Base-by-base conservation (phyloP, 2,888 invertebrate species). In the Lepeophtheirus nordmannii region DNA sequence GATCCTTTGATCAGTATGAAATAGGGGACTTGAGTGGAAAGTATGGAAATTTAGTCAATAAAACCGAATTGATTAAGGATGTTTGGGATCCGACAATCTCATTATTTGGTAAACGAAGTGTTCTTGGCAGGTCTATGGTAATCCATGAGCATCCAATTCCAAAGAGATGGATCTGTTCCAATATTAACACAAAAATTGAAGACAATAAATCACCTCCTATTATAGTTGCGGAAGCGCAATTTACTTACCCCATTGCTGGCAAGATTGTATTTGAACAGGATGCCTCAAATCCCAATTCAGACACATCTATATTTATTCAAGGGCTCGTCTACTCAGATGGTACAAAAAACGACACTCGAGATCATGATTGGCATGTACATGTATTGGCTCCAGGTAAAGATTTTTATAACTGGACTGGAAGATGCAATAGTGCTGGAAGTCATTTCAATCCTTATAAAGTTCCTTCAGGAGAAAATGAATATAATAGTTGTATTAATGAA, bases 1-100 rank as follows among this genome's bases (percentile, higher is more conserved):
- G 87, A 41, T 87, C 89, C 0, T 89, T 89, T 74, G 91, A 94
- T 75, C 87, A 88, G 74, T 94, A 92, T 73, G 84, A 89, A 1
- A 78, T 91, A 3, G 94, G 94, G 0, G 92, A 93, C 74, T 76
- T 94, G 12, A 85, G 88, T 65, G 91, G 91, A 22, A 93, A 93
- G 76, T 82, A 76, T 69, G 76, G 76, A n/a, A 67, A 70, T 7
- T 78, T 88, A 14, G 83, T 80, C 69, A 86, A 85, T 0, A 75
- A 81, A 46, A 69, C 71, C 9, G 69, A 71, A 3, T 70, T 73
- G 10, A 68, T 68, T 0, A 70, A 71, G 20, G 71, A 70, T 60
- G 87, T 87, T 73, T 86, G 87, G 84, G 94, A 94, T 74, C 81
- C 83, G 2, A 91, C 84, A 76, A 78, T 94, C 61, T 91, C 92